Evolutionary conservation across 2,797 vertebrate genomes (phyloP).

Genomic region (Sebastes trivittatus): DNA sequence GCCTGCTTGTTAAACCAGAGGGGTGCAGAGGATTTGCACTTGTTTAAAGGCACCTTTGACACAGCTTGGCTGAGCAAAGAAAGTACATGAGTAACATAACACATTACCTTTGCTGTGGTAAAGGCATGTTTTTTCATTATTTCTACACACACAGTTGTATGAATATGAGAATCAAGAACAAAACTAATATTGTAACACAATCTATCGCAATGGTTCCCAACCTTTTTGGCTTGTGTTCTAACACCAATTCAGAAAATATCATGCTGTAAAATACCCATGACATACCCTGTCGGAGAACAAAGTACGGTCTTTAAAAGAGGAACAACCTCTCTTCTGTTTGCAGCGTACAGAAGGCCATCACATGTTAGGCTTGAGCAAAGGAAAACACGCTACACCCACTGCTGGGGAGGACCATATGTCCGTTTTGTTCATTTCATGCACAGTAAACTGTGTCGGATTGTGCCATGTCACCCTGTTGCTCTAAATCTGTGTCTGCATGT

Average conservation of each 20-base stretch:
- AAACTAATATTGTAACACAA: not conserved
- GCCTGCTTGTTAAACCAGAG: not conserved
- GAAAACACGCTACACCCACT: not conserved
- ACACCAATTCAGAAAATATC: not conserved
- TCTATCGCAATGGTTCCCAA: not conserved
- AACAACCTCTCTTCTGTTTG: not conserved
- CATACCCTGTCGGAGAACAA: not conserved
- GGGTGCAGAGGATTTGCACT: not conserved
- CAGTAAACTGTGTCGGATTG: conserved; percentile 57
- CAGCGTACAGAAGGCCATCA: not conserved
- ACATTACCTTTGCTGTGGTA: not conserved
- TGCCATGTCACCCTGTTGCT: conserved; percentile 46
- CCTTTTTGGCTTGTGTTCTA: not conserved
- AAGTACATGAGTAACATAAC: not conserved
- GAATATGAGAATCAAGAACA: not conserved
- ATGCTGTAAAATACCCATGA: not conserved
- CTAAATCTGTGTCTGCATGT: conserved; percentile 31
- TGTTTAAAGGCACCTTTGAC: not conserved
- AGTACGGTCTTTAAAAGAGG: not conserved
- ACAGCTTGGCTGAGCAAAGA: not conserved
- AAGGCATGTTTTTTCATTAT: not conserved
- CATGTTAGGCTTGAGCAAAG: conserved; percentile 33
- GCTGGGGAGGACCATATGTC: conserved; percentile 41
- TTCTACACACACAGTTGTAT: not conserved
- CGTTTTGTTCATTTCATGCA: conserved; percentile 57